Evolutionary conservation across 2,797 vertebrate genomes (phyloP).

Genomic region (Limosa lapponica): DNA sequence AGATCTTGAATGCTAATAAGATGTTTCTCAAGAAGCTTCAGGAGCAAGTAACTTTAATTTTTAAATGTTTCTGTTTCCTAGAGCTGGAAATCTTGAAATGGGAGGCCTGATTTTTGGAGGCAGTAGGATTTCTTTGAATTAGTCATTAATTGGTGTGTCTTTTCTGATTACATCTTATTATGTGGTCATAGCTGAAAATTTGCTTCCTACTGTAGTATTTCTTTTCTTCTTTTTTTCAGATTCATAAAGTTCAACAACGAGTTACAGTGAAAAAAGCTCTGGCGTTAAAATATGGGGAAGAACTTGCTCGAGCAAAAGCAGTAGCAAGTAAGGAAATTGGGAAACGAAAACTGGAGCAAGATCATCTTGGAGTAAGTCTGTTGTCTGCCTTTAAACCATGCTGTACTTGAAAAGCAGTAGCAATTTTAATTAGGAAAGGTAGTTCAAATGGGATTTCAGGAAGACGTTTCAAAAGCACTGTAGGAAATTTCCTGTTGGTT

Average conservation of each 20-base stretch:
- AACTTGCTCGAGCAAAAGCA: constrained; percentile 86
- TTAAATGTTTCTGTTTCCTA: background rate
- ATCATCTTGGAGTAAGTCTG: constrained; percentile 81
- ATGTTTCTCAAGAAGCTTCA: constrained; percentile 92
- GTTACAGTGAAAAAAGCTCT: constrained; percentile 88
- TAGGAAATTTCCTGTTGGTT: background rate
- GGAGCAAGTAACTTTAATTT: constrained; percentile 86
- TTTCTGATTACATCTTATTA: background rate
- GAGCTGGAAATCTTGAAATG: background rate
- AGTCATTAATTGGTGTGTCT: background rate
- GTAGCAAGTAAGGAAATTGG: constrained; percentile 80
- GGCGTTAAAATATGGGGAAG: constrained; percentile 84
- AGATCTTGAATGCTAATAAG: constrained; percentile 87
- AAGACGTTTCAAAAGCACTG: background rate
- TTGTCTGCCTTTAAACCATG: background rate
- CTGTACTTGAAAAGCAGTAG: background rate
- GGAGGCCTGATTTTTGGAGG: background rate
- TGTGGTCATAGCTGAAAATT: background rate
- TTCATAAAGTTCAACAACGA: constrained; percentile 90
- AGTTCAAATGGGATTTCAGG: background rate
- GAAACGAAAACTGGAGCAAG: constrained; percentile 82
- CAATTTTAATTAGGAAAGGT: background rate
- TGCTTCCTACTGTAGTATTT: background rate
- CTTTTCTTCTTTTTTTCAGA: constrained; percentile 73
- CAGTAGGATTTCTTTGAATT: background rate